Evolutionary conservation across 2,113 vertebrate species (phyloP).

Genomic region (Pachyramphus minor): DNA sequence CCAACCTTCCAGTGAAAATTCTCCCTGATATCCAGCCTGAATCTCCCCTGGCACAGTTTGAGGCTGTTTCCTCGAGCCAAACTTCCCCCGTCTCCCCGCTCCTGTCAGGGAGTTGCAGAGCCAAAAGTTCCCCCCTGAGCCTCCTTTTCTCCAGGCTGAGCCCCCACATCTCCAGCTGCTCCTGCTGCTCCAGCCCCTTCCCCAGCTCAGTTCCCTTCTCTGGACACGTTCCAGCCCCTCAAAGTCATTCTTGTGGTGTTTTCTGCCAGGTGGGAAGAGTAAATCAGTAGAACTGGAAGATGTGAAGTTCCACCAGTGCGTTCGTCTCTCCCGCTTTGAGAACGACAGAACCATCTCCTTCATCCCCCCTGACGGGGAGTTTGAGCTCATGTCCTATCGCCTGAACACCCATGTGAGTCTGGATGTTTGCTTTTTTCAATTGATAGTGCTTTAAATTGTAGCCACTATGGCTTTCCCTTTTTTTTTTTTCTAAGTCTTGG

Average conservation of each 20-base stretch:
- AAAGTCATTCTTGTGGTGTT: not conserved
- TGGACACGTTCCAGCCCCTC: not conserved
- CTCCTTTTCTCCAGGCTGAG: not conserved
- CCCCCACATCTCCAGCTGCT: not conserved
- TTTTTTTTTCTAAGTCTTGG: not conserved
- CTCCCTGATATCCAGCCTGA: not conserved
- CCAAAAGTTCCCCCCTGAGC: not conserved
- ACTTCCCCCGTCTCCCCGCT: not conserved
- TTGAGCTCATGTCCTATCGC: constrained; percentile 89
- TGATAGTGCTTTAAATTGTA: not conserved
- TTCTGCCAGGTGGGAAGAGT: constrained; percentile 82
- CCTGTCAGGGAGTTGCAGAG: not conserved
- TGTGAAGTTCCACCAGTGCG: constrained; percentile 90
- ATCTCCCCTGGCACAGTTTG: not conserved
- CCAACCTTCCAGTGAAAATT: not conserved
- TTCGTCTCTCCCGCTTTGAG: constrained; percentile 87
- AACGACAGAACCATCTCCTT: constrained; percentile 90
- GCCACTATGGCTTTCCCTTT: not conserved
- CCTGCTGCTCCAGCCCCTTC: not conserved
- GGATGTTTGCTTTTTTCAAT: not conserved
- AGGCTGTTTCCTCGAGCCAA: not conserved
- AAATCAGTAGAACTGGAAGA: constrained; percentile 89
- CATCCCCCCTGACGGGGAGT: constrained; percentile 88
- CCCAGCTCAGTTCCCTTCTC: not conserved
- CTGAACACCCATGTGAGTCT: constrained; percentile 86